Base-by-base conservation (phyloP, 2,888 invertebrate species). In the Archaeoteleia sp. region DNA sequence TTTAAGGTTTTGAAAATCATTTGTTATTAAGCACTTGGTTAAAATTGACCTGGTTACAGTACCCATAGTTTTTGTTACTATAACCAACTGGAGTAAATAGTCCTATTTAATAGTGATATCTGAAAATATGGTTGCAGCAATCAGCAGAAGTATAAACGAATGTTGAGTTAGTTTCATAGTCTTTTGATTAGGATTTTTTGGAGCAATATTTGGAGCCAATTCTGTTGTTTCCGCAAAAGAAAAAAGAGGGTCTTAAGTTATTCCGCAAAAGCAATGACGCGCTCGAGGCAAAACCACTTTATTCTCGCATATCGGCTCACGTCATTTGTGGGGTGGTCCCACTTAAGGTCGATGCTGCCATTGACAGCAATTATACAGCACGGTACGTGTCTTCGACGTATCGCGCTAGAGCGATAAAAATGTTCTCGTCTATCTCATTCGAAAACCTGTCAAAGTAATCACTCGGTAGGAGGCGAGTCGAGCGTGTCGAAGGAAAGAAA, bases 391-490 rank as follows among this genome's bases (percentile, higher is more conserved):
- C 66, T 60, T 58, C 58, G 54, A 60, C 54, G 58, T 57, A 65
- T 57, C 53, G 57, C 49, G 54, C 39, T 40, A 39, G 7, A n/a
- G 51, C 34, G 43, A 65, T 65, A 65, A 65, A 20, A 65, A 65
- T 66, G 46, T 60, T 53, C 66, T 37, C 54, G 53, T 66, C 66
- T 53, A 54, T 66, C 53, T 42, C 48, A 20, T 46, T 53, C 30
- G 58, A 66, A 66, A 66, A 58, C 66, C 66, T 66, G 66, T 66
- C 66, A 66, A 60, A 66, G 58, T 51, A 66, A 66, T 66, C 65
- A 65, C 57, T 51, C 65, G 53, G 58, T 45, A 58, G 65, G 58
- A 65, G 58, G 58, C 27, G 57, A 62, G 32, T 34, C 49, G 42
- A 53, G 43, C 51, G 61, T 39, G 39, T 60, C 62, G 54, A 30